These are phyloP conservation scores for Bombus vancouverensis DNA, from an alignment of 1,140 invertebrate genomes.

Conservation along the genomic window DNA sequence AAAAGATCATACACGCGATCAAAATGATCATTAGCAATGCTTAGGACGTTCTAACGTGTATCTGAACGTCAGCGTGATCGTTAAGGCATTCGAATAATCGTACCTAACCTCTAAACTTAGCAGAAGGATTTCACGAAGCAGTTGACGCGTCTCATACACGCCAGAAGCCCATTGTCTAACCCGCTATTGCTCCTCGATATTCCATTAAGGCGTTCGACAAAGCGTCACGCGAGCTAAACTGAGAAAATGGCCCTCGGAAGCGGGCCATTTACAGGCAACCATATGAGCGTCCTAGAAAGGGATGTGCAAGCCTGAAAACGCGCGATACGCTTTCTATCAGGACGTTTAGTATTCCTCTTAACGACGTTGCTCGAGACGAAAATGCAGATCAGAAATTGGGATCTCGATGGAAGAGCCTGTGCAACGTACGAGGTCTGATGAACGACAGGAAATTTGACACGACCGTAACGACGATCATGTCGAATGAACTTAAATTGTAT, in stretches of 20 bases:
- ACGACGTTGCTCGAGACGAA: neutral
- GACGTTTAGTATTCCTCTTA: neutral
- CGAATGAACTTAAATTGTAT: neutral
- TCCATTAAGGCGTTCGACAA: conserved; percentile 5
- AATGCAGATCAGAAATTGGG: neutral
- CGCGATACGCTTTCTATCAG: neutral
- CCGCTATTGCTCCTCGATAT: conserved; percentile 3
- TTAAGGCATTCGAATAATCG: neutral
- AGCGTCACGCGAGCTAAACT: neutral
- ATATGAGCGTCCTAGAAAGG: neutral
- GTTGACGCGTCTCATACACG: neutral
- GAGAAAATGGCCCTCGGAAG: conserved; percentile 5
- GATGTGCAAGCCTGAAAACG: neutral
- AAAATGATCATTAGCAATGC: neutral
- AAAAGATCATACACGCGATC: neutral
- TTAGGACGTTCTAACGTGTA: no score
- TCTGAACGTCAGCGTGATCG: neutral
- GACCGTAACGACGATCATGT: neutral
- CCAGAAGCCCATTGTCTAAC: neutral
- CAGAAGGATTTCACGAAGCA: neutral
- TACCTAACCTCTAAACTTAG: neutral
- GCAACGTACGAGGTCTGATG: neutral
- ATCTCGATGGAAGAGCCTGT: neutral
- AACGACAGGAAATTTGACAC: neutral
- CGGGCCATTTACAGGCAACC: conserved; percentile 3